These are phyloP conservation scores for Drosophila emarginata DNA, from an alignment of 2,888 invertebrate species.

Conservation along the genomic window DNA sequence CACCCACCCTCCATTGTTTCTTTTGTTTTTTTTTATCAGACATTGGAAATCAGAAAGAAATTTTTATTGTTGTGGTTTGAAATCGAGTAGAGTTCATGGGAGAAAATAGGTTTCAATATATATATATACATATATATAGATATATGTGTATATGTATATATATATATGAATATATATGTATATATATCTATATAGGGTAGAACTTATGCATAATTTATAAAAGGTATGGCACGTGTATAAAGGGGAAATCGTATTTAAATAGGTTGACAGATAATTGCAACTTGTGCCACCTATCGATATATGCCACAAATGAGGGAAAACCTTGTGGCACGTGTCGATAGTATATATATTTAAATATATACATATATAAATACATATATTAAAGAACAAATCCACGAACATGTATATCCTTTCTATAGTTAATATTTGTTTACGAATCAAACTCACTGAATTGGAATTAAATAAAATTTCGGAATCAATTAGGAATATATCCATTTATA, in stretches of 20 bases:
- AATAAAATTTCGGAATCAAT: no score
- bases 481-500: no score
- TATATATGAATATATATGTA: neutral
- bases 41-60: slow-evolving; percentile 43
- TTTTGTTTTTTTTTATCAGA: slow-evolving; percentile 30
- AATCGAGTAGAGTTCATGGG: neutral
- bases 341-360: no score
- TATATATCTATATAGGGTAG: neutral
- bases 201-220: slow-evolving; percentile 50
- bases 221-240: slow-evolving; percentile 8
- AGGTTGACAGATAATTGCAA: slow-evolving; percentile 61
- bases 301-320: neutral
- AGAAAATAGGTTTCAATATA: neutral
- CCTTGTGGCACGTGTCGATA: neutral
- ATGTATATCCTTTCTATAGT: neutral
- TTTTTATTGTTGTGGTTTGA: slow-evolving; percentile 37
- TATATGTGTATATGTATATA: neutral
- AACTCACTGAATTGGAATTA: no score
- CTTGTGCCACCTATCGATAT: neutral
- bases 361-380: no score
- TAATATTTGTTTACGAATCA: no score
- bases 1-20: no score
- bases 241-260: neutral
- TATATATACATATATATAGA: neutral
- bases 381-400: no score